Evolutionary conservation across 1,140 invertebrate genomes (phyloP), one percentile per base, ranked within the genome.

Genomic region (Drepana arcuata): DNA sequence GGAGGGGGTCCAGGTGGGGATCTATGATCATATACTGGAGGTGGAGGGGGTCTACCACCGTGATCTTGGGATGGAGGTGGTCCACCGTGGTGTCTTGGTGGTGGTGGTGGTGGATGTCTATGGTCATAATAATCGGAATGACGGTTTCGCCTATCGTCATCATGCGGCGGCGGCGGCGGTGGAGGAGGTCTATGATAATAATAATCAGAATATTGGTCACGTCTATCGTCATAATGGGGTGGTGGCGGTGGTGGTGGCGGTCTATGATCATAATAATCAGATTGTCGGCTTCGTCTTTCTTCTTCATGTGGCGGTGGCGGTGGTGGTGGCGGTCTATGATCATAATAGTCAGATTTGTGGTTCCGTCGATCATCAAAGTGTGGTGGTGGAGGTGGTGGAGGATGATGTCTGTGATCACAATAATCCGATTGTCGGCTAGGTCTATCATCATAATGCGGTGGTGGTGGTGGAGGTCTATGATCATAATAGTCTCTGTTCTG

Each of bases 121-220:
- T 28, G 24, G 3, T 33, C 5, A 13, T 37, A 33, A 18, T 32
- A 0, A 10, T 27, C 11, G 14, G 21, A 28, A n/a, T 14, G 9
- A 27, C 24, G 40, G 21, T 15, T 35, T 11, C 24, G 32, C 14
- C 27, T 41, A 14, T 35, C 40, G 9, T 41, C 32, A 24, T 41
- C 28, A 21, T 25, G 14, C 7, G 14, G 11, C 11, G 25, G 26
- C 13, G 25, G 27, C 7, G 37, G 36, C 7, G 28, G 34, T 9
- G 27, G 34, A 10, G 18, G 29, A 10, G 23, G 29, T 16, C 36
- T 30, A 16, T 31, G 6, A n/a, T n/a, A n/a, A n/a, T n/a, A n/a
- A n/a, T n/a, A n/a, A n/a, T n/a, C n/a, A n/a, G n/a, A n/a, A n/a
- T n/a, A n/a, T n/a, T n/a, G n/a, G n/a, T n/a, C n/a, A n/a, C n/a